Evolutionary conservation across 2,888 invertebrate genomes (phyloP).

Genomic region (Drosophila atripex): DNA sequence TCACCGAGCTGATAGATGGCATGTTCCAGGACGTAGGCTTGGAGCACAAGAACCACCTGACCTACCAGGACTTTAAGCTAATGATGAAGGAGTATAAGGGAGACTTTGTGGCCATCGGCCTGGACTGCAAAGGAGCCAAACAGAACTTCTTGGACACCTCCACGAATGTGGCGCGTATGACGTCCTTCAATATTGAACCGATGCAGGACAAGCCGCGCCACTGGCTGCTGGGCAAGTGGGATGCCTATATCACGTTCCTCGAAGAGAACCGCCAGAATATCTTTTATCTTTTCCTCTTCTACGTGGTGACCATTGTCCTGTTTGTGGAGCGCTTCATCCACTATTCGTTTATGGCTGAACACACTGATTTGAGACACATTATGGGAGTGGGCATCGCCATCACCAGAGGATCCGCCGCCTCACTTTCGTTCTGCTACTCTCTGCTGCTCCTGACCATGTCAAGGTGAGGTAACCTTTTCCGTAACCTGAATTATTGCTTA

Average conservation of each 20-base stretch:
- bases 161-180: slow-evolving; percentile 97
- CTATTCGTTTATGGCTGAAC: slow-evolving; percentile 98
- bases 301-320: slow-evolving; percentile 96
- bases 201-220: slow-evolving; percentile 89
- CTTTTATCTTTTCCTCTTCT: slow-evolving; percentile 96
- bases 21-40: slow-evolving; percentile 97
- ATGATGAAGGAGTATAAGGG: slow-evolving; percentile 99
- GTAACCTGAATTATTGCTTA: not conserved
- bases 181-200: slow-evolving; percentile 95
- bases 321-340: slow-evolving; percentile 98
- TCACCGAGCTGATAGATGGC: slow-evolving; percentile 95
- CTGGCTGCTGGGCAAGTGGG: slow-evolving; percentile 92
- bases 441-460: slow-evolving; percentile 96
- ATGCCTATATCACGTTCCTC: slow-evolving; percentile 93
- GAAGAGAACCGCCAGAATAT: slow-evolving; percentile 98
- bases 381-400: slow-evolving; percentile 99
- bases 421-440: slow-evolving; percentile 97
- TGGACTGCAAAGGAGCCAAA: slow-evolving; percentile 97
- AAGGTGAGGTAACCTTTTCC: slow-evolving; percentile 73
- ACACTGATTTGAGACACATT: slow-evolving; percentile 96
- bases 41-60: slow-evolving; percentile 94
- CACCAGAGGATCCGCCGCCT: slow-evolving; percentile 96
- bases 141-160: slow-evolving; percentile 97
- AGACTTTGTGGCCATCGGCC: slow-evolving; percentile 96
- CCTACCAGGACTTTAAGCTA: slow-evolving; percentile 95